phyloP scores from a whole-genome alignment of 92 coral and sea anemone genomes.

The Parazoanthus swiftii region DNA sequence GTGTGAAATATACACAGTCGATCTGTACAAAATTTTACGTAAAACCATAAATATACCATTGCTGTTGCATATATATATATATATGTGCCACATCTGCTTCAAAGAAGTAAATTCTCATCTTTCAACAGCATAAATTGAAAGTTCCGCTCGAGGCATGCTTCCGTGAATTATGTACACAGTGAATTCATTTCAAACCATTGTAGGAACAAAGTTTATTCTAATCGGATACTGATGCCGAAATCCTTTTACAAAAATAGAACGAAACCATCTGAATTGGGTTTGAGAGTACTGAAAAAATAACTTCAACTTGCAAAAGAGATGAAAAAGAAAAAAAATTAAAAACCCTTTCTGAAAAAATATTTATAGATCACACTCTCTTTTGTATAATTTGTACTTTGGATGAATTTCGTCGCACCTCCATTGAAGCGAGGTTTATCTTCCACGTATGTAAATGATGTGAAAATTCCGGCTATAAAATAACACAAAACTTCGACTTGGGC shows the following conservation, averaged over 20 bases:
- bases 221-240: not conserved
- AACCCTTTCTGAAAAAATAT: conserved; percentile 2
- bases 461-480: conserved; percentile 61
- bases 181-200: not conserved
- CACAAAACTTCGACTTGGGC: conserved; percentile 89
- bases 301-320: not conserved
- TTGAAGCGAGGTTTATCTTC: not conserved
- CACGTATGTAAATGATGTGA: not conserved
- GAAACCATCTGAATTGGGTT: not conserved
- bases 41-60: conserved; percentile 9
- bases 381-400: not conserved
- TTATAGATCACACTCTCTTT: not conserved
- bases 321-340: not conserved
- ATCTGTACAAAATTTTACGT: conserved; percentile 21
- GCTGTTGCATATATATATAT: not conserved
- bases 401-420: not conserved
- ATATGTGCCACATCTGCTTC: not conserved
- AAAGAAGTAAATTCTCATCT: not conserved
- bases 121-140: not conserved
- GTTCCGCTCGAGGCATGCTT: not conserved
- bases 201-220: not conserved
- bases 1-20: conserved; percentile 6
- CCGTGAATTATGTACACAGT: not conserved
- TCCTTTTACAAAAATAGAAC: conserved; percentile 1
- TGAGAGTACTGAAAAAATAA: not conserved